Conservation (phyloP, 2,113 vertebrate genomes). For the Ictalurus punctatus region DNA sequence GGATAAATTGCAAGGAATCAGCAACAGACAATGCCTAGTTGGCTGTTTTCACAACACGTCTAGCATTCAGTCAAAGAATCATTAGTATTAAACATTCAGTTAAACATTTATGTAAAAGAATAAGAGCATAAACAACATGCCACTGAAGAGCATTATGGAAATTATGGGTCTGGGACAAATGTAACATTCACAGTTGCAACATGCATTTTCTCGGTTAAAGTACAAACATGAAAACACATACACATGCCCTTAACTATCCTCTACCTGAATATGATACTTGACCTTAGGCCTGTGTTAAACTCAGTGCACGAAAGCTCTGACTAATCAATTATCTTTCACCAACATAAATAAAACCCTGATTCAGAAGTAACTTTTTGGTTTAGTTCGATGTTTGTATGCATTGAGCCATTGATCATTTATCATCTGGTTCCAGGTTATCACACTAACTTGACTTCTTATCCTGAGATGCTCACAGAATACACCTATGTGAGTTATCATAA, state of each 20-base stretch:
- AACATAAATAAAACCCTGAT: not conserved
- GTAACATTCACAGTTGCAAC: conserved; percentile 2
- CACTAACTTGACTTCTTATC: not conserved
- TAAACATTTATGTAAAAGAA: not conserved
- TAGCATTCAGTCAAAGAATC: not conserved
- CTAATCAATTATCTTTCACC: not conserved
- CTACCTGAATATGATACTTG: not conserved
- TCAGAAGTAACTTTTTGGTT: not conserved
- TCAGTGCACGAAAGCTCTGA: not conserved
- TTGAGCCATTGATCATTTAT: not conserved
- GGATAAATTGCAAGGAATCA: not conserved
- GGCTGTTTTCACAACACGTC: not conserved
- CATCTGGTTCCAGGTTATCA: not conserved
- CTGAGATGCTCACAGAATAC: not conserved
- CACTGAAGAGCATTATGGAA: not conserved
- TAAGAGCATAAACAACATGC: not conserved
- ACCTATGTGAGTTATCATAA: not conserved
- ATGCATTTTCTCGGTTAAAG: not conserved
- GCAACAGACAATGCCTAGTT: not conserved
- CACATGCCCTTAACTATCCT: not conserved
- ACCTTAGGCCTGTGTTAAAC: not conserved
- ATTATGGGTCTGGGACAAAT: not conserved
- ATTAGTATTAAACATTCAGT: not conserved
- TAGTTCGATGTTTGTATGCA: not conserved
- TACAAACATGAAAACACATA: not conserved